Percentiles rank a stretch among this genome's conserved stretches.
Evolutionary conservation across 1,140 invertebrate genomes (phyloP).

Genomic region (Calycopis cecrops): DNA sequence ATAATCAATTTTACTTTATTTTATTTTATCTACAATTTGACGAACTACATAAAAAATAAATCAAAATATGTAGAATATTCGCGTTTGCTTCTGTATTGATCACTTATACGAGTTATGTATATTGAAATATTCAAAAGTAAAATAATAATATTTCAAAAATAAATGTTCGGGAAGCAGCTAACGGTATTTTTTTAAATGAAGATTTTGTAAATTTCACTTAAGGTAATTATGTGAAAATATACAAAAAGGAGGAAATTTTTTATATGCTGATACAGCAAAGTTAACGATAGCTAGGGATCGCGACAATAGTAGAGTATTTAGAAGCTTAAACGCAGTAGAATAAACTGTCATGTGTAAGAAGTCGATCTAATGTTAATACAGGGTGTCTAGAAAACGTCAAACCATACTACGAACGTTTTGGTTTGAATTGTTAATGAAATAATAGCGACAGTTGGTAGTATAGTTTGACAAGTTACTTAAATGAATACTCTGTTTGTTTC

Average conservation of each 20-base stretch:
- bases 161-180: neutral
- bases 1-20: conserved; percentile 3
- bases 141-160: neutral
- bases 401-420: neutral
- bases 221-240: neutral
- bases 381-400: conserved; percentile 12
- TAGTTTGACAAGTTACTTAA: conserved; percentile 8
- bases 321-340: conserved; percentile 53
- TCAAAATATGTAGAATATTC: neutral
- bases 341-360: conserved; percentile 22
- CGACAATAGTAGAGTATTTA: conserved; percentile 70
- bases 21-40: neutral
- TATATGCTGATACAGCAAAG: conserved; percentile 13
- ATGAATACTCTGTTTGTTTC: conserved; percentile 8
- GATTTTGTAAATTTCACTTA: neutral
- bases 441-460: neutral
- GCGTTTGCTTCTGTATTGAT: neutral
- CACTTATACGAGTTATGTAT: neutral
- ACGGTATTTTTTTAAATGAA: neutral
- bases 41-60: neutral
- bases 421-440: too few species aligned
- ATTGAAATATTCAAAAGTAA: too few species aligned
- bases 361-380: conserved; percentile 17
- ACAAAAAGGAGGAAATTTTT: conserved; percentile 4
- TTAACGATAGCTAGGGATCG: conserved; percentile 57